Percentiles rank a stretch among this genome's conserved stretches.
Evolutionary conservation across 2,888 invertebrate genomes (phyloP).

Genomic region (Trachelus tabidus): DNA sequence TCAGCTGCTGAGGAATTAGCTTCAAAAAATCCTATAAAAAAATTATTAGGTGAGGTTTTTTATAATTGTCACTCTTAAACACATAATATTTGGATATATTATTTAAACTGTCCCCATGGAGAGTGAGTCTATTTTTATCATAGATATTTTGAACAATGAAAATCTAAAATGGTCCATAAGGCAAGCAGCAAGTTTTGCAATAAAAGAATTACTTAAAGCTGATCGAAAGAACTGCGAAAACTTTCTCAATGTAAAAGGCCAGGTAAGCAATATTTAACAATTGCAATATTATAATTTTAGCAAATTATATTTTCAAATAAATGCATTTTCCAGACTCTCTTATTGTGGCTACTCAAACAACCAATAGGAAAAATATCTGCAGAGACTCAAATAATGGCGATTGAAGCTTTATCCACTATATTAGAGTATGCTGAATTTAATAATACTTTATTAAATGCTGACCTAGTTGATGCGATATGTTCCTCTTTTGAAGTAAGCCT

Average conservation of each 20-base stretch:
- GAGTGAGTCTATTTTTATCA: not conserved
- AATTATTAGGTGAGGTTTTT: conserved; percentile 19
- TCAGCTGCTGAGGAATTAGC: conserved; percentile 45
- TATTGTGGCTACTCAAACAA: conserved; percentile 36
- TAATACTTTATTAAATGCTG: conserved; percentile 28
- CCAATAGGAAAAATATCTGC: conserved; percentile 29
- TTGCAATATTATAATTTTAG: not conserved
- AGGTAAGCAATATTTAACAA: conserved; percentile 26
- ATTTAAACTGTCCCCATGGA: not conserved
- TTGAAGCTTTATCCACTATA: conserved; percentile 37
- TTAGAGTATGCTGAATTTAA: conserved; percentile 34
- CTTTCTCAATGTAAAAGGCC: conserved; percentile 38
- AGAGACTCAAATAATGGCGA: conserved; percentile 34
- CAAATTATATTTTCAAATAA: not conserved
- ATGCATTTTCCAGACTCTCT: conserved; percentile 26
- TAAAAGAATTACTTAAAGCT: conserved; percentile 42
- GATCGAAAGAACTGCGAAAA: conserved; percentile 39
- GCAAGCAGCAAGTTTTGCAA: conserved; percentile 43
- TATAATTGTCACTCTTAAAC: not conserved
- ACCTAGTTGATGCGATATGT: conserved; percentile 43
- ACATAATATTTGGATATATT: not conserved
- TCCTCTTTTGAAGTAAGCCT: conserved; percentile 42
- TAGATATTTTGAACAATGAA: conserved; percentile 45
- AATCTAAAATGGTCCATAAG: conserved; percentile 37
- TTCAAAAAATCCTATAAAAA: conserved; percentile 29